Base-by-base conservation (phyloP, 2,797 vertebrate species). In the Sebastes hubbsi region DNA sequence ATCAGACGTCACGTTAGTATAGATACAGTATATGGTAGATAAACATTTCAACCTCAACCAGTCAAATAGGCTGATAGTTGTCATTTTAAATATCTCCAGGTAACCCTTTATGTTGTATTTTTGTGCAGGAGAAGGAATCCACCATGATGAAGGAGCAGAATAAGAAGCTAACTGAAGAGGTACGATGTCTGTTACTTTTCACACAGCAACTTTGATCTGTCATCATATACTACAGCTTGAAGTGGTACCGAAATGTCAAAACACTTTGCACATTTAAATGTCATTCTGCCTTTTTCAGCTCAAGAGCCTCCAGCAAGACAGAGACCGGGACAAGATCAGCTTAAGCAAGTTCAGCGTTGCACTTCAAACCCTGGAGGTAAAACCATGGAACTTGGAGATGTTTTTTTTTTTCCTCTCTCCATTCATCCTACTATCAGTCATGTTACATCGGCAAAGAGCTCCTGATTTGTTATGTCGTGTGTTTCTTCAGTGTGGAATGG, bases 341-440 rank as follows among this genome's bases (percentile, higher is more conserved):
- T 27, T 89, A 30, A 84, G 11, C 52, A 81, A 68, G 29, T 59
- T 89, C 3, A 86, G 27, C 14, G 63, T 25, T 62, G 9, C 46
- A n/a, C 14, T 87, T 36, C 74, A 88, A 63, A 81, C 11, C 24
- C 74, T 88, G 0, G 56, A 93, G 92, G 94, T 92, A 71, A 80
- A 18, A 18, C 18, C 2, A 10, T 4, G 2, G 7, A 16, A 12
- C 29, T 5, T 14, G 6, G 20, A 52, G 36, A 70, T 25, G 8
- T 60, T 60, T 20, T 54, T 20, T 54, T 55, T 68, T 6, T 56
- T 25, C 25, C 9, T 67, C 11, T 64, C 27, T 30, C 6, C 1
- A 8, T 58, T 42, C 8, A 56, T 29, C 4, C 16, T 12, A 13
- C 4, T 2, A 16, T 66, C 42, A 10, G 8, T 72, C 11, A 1